Base-by-base conservation (phyloP, 1,140 invertebrate genomes). In the Lepidurus apus region DNA sequence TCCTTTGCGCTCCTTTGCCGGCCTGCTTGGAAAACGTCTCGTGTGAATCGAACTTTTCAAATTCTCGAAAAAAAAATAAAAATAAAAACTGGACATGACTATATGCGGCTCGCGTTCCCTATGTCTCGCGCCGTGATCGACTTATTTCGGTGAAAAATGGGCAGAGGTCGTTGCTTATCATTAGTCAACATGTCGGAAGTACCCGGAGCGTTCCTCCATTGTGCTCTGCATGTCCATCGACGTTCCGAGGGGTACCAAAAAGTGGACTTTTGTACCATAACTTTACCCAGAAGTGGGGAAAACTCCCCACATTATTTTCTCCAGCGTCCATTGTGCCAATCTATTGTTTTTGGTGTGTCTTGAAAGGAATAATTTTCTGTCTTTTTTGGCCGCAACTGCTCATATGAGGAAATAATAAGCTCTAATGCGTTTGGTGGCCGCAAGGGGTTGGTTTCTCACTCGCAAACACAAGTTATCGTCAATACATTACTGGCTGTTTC, bases 141-240 rank as follows among this genome's bases (percentile, higher is more conserved):
- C 53, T 65, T 65, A 65, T 65, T 65, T 65, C 21, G 53, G 53
- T 65, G 53, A 65, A 65, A 65, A 65, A 65, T 65, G 53, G 53
- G 53, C 53, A n/a, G 53, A n/a, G 53, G 53, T 65, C 53, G 53
- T 65, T 65, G 53, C 53, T 65, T 65, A 65, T 65, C 53, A 65
- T 65, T 65, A 65, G 53, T 65, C 53, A 21, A 65, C 53, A n/a
- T 65, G 53, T 65, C 53, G 53, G 53, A 65, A 65, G 53, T 65
- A 65, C 53, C 53, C 53, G 9, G 53, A 65, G 53, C 53, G 53
- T 65, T 65, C 53, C 53, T 21, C 53, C 53, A 65, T 65, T 65
- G 53, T 17, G 53, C 53, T 4, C 53, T 17, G 53, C 53, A 65
- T 65, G 53, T 65, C 53, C 53, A 65, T 34, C 53, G 21, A 21